Base-by-base conservation (phyloP, 2,113 vertebrate species). In the Hypanus sabinus region DNA sequence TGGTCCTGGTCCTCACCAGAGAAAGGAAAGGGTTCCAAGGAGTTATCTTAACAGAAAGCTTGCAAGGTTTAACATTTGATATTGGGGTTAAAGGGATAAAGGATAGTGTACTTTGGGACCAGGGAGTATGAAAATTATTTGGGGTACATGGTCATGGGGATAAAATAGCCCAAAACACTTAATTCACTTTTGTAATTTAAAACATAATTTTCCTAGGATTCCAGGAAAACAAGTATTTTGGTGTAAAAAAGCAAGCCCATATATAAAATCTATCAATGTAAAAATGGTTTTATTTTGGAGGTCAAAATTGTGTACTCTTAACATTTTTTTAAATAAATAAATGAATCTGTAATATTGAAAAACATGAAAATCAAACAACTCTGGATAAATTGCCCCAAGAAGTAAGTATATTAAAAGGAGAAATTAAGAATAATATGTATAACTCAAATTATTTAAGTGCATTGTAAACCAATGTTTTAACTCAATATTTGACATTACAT, bases 401-500 rank as follows among this genome's bases (percentile, higher is more conserved):
- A 83, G 30, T 16, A 24, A 83, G 30, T 16, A 24, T 24, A 83
- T 9, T 24, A 83, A 85, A 14, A 46, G 46, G 7, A 79, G 12
- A 11, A 27, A 85, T 85, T 85, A 57, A 57, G 55, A 85, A 27
- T 11, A 30, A 85, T 12, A 27, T 8, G 38, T 60, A 85, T 57
- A 60, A 85, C 55, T 85, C 3, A 46, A 85, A 27, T n/a, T 85
- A 91, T 36, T 91, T 68, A 91, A 68, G 65, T 68, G 65, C 65
- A 91, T 70, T 36, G 62, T 91, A 38, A n/a, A 91, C 30, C 1
- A 33, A 70, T 38, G 65, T 33, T 70, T 70, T 70, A 36, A 8
- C 65, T 70, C 88, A 36, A 38, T 91, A 91, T 38, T 91, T 91
- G 62, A 91, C 88, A 20, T 91, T 90, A 65, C 30, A 60, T 33